Percentiles rank a stretch among this genome's conserved stretches.
Evolutionary conservation across 2,797 vertebrate genomes (phyloP).

Genomic region (Monodelphis domestica): DNA sequence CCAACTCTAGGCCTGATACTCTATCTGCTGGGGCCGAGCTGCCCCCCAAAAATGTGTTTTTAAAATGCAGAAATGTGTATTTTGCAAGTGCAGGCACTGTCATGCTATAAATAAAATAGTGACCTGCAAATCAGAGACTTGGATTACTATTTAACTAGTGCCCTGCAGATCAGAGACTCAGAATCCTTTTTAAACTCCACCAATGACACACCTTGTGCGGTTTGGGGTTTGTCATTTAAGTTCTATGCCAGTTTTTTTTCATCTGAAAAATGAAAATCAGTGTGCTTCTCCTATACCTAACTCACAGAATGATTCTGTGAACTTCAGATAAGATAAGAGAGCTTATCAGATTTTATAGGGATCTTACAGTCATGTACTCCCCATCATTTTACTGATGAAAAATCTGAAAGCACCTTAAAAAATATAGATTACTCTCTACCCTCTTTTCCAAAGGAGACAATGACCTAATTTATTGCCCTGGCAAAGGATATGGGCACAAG

Average conservation of each 20-base stretch:
- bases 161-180: not conserved
- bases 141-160: no score
- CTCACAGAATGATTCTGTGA: not conserved
- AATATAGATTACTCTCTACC: not conserved
- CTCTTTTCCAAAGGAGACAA: not conserved
- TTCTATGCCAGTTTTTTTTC: not conserved
- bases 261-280: not conserved
- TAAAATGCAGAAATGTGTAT: not conserved
- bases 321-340: constrained; percentile 1
- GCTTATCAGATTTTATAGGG: not conserved
- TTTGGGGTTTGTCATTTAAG: not conserved
- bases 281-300: not conserved
- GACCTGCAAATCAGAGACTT: no score
- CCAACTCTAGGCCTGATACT: no score
- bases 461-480: not conserved
- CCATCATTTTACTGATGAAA: not conserved
- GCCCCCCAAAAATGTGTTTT: no score
- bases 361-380: not conserved
- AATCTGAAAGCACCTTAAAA: not conserved
- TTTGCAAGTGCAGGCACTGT: not conserved
- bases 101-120: not conserved
- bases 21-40: no score
- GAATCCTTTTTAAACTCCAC: not conserved
- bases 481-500: not conserved
- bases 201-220: not conserved